Base-by-base conservation (phyloP, 2,113 vertebrate genomes). In the Amazona vittata region DNA sequence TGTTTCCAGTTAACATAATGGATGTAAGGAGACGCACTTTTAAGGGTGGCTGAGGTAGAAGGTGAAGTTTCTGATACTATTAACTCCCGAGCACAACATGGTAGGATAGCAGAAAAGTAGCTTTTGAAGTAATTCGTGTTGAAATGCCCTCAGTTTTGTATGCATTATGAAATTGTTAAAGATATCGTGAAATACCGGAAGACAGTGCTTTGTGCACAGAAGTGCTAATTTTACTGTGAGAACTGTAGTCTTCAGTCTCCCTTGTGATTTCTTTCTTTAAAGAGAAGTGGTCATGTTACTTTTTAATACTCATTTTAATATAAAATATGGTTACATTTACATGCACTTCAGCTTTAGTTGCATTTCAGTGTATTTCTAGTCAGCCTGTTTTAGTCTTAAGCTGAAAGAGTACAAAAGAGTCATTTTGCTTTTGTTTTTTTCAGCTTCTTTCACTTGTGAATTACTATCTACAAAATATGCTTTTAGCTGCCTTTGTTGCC, bases 181-280 rank as follows among this genome's bases (percentile, higher is more conserved):
- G 89, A 57, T 89, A 46, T 37, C 57, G 2, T 73, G 83, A 94
- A 97, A 93, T 96, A 90, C 90, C 85, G 93, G 95, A 96, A 95
- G 93, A 28, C 77, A 69, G 83, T 55, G 77, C 92, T 94, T 89
- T 84, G 73, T 87, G 74, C 81, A 70, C 75, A 83, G 77, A 85
- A 88, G 87, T 87, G 81, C 83, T 95, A 76, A 92, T 92, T 87
- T 90, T 92, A 75, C 93, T 96, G 67, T 83, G 95, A 94, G 95
- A 96, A 92, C 83, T 49, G 31, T 25, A 92, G 86, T 78, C 69
- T 69, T 89, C 26, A 18, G 62, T 96, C 90, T 94, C 91, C 95
- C 80, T 84, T 94, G 89, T 91, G 92, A 93, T 87, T 95, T 96
- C 22, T 88, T 70, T 73, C 57, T 88, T 78, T 81, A 22, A 70